phyloP scores from a whole-genome alignment of 2,888 invertebrate species.

The Diplolepis rosae region DNA sequence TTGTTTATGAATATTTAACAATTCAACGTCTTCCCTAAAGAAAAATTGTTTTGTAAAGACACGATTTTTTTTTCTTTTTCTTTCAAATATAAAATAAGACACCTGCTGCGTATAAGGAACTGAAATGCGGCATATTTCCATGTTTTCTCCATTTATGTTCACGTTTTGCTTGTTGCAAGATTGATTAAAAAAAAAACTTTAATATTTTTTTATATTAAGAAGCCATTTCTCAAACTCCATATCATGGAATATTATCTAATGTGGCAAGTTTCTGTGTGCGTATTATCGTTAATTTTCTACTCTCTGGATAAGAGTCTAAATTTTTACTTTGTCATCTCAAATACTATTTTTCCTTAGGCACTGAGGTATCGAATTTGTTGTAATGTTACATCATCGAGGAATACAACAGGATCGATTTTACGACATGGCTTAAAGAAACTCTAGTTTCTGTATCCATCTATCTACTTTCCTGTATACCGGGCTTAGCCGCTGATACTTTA shows the following conservation, averaged over 20 bases:
- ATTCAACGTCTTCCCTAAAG: too few species aligned
- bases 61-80: too few species aligned
- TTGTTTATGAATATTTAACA: too few species aligned
- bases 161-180: background rate
- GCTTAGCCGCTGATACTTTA: constrained; percentile 28
- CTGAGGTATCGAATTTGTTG: background rate
- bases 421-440: constrained; percentile 17
- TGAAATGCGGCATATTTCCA: background rate
- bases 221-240: constrained; percentile 28
- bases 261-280: too few species aligned
- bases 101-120: too few species aligned
- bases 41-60: too few species aligned
- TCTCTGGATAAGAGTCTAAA: background rate
- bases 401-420: constrained; percentile 22
- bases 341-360: constrained; percentile 11
- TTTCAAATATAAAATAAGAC: too few species aligned
- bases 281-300: background rate
- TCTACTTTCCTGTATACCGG: constrained; percentile 28
- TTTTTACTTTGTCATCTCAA: background rate
- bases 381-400: constrained; percentile 7
- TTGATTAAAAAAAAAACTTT: background rate
- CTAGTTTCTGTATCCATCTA: constrained; percentile 25
- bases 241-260: background rate
- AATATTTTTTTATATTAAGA: constrained; percentile 34
- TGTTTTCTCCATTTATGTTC: background rate